Percentiles rank a stretch among this genome's conserved stretches.
Conservation (phyloP, 2,113 vertebrate species). For the Xenopus borealis region DNA sequence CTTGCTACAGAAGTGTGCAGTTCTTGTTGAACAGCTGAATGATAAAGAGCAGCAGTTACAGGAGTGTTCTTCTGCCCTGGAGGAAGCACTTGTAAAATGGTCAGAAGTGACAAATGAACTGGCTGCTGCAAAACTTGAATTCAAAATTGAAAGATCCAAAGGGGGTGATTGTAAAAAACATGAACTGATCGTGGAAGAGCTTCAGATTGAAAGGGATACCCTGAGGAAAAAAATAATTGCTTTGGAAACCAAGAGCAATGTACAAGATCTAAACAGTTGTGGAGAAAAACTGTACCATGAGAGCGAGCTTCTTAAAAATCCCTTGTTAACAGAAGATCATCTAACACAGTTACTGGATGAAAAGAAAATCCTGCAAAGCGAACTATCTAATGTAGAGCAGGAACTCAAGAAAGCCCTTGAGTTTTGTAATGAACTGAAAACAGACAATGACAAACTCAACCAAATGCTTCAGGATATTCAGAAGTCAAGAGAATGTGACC, state of each 20-base stretch:
- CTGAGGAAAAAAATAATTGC: slow-evolving; percentile 54
- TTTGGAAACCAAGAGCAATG: slow-evolving; percentile 61
- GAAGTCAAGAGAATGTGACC: slow-evolving; percentile 62
- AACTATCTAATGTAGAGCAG: slow-evolving; percentile 54
- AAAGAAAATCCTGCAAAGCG: slow-evolving; percentile 62
- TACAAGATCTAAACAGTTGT: slow-evolving; percentile 59
- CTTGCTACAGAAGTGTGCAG: slow-evolving; percentile 60
- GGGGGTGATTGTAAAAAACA: slow-evolving; percentile 53
- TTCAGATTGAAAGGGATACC: slow-evolving; percentile 55
- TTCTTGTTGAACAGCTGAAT: slow-evolving; percentile 63
- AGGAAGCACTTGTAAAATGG: slow-evolving; percentile 65
- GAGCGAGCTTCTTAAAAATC: slow-evolving; percentile 53
- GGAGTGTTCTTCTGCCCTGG: slow-evolving; percentile 56
- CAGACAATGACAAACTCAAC: slow-evolving; percentile 60
- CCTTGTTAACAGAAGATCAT: slow-evolving; percentile 52
- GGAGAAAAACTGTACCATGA: slow-evolving; percentile 53
- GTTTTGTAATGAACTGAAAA: slow-evolving; percentile 59
- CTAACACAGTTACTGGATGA: slow-evolving; percentile 57
- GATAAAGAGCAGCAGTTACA: slow-evolving; percentile 63
- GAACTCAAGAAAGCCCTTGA: slow-evolving; percentile 52
- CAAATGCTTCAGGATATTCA: slow-evolving; percentile 62
- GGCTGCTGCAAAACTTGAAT: slow-evolving; percentile 46
- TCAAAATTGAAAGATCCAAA: slow-evolving; percentile 52
- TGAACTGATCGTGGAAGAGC: slow-evolving; percentile 53
- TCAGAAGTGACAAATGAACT: slow-evolving; percentile 59